Percentiles rank a stretch among this genome's conserved stretches.
phyloP scores from a whole-genome alignment of 2,888 invertebrate species.

The Flabesymbios commensalis region DNA sequence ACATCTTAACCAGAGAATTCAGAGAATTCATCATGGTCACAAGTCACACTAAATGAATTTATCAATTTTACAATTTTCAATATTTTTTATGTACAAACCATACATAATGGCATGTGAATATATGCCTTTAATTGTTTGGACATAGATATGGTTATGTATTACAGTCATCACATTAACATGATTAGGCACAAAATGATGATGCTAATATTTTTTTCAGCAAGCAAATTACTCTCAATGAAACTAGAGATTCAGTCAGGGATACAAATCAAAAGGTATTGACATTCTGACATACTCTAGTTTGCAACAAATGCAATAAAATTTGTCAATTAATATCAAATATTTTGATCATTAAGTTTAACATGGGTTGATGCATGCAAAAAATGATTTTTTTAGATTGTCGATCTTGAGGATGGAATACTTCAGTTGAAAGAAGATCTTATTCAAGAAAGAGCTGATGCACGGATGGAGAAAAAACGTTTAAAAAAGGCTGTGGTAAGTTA shows the following conservation, averaged over 20 bases:
- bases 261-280: slow-evolving; percentile 56
- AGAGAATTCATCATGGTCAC: too few species aligned
- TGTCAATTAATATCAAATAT: background rate
- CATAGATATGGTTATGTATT: too few species aligned
- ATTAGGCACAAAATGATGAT: too few species aligned
- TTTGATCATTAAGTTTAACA: background rate
- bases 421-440: slow-evolving; percentile 60
- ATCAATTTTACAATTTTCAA: too few species aligned
- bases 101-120: too few species aligned
- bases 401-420: slow-evolving; percentile 58
- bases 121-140: too few species aligned
- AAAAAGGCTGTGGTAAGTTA: slow-evolving; percentile 54
- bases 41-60: too few species aligned
- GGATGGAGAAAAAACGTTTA: slow-evolving; percentile 55
- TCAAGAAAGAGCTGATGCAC: slow-evolving; percentile 57
- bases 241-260: slow-evolving; percentile 56
- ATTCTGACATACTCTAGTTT: background rate
- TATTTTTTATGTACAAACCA: too few species aligned
- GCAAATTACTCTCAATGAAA: slow-evolving; percentile 60
- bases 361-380: background rate
- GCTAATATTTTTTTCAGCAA: slow-evolving; percentile 39
- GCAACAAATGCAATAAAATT: background rate
- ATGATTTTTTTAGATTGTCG: slow-evolving; percentile 49
- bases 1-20: too few species aligned
- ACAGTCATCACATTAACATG: too few species aligned